Conservation (phyloP, 1,140 invertebrate genomes). For the Hyphantria cunea region DNA sequence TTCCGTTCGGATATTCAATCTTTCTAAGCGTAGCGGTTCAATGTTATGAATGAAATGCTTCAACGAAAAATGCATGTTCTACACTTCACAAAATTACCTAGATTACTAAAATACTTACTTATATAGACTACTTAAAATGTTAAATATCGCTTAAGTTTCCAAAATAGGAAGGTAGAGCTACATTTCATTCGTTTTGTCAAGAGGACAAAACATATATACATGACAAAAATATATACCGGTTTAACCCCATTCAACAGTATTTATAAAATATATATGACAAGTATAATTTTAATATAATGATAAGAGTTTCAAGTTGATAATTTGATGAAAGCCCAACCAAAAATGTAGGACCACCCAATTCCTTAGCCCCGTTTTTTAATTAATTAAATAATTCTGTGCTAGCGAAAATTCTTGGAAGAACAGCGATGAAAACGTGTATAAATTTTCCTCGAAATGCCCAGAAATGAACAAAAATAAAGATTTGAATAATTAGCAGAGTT, state of each 20-base stretch:
- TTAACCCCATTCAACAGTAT: no score
- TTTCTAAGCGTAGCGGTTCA: no score
- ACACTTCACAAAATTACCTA: background rate
- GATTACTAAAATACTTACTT: no score
- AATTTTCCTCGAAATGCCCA: constrained; percentile 25
- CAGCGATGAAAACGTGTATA: constrained; percentile 30
- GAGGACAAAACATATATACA: constrained; percentile 15
- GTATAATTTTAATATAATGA: constrained; percentile 11
- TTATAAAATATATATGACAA: no score
- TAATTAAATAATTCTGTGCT: constrained; percentile 36
- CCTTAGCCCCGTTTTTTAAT: constrained; percentile 35
- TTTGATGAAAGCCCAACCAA: constrained; percentile 25
- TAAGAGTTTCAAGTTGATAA: constrained; percentile 27
- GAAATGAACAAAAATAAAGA: constrained; percentile 14
- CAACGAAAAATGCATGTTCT: background rate
- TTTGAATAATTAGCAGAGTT: constrained; percentile 12
- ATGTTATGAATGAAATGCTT: no score
- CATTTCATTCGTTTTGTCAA: constrained; percentile 14
- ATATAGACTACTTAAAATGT: background rate
- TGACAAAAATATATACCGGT: background rate
- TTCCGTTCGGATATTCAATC: no score
- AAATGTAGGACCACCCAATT: constrained; percentile 27
- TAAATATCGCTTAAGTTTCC: constrained; percentile 10
- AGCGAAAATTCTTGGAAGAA: constrained; percentile 30
- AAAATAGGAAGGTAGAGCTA: constrained; percentile 14